Conservation (phyloP, 2,113 vertebrate species). For the Nothocercus julius region DNA sequence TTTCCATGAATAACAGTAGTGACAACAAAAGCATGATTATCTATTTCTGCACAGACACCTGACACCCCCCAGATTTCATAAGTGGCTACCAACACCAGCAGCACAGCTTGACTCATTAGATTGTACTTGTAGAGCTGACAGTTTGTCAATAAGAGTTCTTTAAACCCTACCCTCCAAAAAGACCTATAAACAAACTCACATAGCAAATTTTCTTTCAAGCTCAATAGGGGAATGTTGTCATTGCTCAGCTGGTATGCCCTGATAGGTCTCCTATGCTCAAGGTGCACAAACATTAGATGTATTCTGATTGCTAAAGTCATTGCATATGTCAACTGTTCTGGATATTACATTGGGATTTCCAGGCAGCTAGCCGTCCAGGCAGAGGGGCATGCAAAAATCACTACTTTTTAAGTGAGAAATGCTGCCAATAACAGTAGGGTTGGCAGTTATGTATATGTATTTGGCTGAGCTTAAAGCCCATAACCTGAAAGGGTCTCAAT, state of each 20-base stretch:
- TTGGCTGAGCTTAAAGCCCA: not conserved
- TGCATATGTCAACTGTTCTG: not conserved
- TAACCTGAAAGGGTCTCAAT: not conserved
- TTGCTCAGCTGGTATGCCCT: fast-evolving
- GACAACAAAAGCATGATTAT: not conserved
- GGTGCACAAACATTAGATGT: not conserved
- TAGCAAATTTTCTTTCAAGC: not conserved
- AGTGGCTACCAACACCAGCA: not conserved
- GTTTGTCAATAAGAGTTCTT: not conserved
- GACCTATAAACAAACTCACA: not conserved
- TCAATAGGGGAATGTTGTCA: not conserved
- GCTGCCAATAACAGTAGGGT: not conserved
- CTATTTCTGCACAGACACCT: not conserved
- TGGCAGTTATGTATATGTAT: not conserved
- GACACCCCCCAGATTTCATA: not conserved
- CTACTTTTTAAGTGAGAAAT: not conserved
- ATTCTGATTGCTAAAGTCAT: not conserved
- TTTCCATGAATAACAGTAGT: not conserved
- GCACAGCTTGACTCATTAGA: not conserved
- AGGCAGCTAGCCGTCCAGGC: not conserved
- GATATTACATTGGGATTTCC: not conserved
- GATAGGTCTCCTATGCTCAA: not conserved
- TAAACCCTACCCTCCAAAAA: not conserved
- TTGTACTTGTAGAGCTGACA: not conserved
- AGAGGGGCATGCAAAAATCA: not conserved